phyloP scores from a whole-genome alignment of 2,888 invertebrate genomes.

The Acronicta aceris region DNA sequence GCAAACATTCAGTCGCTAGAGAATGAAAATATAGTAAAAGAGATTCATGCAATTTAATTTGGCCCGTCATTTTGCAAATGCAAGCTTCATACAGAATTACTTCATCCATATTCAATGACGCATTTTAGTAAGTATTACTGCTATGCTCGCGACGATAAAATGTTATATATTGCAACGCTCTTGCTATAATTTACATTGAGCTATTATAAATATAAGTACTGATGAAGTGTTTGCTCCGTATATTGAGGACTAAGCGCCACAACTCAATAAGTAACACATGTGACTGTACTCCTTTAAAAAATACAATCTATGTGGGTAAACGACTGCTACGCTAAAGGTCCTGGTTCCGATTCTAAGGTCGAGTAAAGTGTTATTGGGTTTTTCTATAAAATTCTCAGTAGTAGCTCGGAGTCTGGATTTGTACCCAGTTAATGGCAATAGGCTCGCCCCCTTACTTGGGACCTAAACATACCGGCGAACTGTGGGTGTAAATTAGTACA shows the following conservation, averaged over 20 bases:
- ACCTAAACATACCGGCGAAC: too few species aligned
- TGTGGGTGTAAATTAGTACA: too few species aligned
- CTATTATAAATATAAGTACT: background rate
- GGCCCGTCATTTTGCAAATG: conserved; percentile 12
- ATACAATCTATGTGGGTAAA: too few species aligned
- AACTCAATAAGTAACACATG: background rate
- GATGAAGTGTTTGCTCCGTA: background rate
- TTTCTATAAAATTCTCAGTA: too few species aligned
- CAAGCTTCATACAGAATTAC: conserved; percentile 12
- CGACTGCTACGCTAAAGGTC: too few species aligned
- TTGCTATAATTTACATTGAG: conserved; percentile 1
- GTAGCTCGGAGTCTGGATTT: too few species aligned
- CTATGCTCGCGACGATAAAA: conserved; percentile 28
- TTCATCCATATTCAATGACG: conserved; percentile 36
- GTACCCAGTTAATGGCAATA: too few species aligned
- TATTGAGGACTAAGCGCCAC: background rate
- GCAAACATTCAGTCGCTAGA: too few species aligned
- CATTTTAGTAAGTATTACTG: conserved; percentile 9
- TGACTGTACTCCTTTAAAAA: too few species aligned
- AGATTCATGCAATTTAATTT: conserved; percentile 14
- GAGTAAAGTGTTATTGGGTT: too few species aligned
- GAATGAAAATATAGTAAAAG: conserved; percentile 1
- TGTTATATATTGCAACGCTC: conserved; percentile 7
- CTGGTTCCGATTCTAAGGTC: too few species aligned
- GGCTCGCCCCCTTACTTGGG: too few species aligned